A percentile compares a stretch with the other conserved stretches of the same genome.
phyloP scores from a whole-genome alignment of 2,797 vertebrate genomes.

The Danio albolineatus region DNA sequence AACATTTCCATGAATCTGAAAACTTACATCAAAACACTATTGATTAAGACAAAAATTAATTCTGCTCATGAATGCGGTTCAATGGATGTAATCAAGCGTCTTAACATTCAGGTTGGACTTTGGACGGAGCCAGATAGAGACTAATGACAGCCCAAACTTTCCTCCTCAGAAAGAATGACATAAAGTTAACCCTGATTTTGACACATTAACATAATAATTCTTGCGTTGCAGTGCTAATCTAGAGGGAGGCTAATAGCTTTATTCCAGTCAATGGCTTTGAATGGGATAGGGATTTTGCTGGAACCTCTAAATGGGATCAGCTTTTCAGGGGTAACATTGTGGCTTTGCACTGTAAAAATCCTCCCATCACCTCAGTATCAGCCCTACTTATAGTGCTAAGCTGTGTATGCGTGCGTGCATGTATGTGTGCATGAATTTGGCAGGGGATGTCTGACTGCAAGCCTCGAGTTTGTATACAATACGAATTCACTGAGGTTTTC shows the following conservation, averaged over 20 bases:
- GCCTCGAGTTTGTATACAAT: neutral
- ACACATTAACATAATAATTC: conserved; percentile 37
- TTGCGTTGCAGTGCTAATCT: conserved; percentile 37
- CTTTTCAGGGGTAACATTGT: conserved; percentile 28
- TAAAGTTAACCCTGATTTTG: conserved; percentile 37
- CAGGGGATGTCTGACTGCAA: neutral
- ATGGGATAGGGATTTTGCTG: conserved; percentile 39
- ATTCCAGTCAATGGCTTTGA: conserved; percentile 48
- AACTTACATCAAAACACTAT: neutral
- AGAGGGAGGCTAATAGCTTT: conserved; percentile 34
- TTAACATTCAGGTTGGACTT: conserved; percentile 54
- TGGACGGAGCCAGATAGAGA: conserved; percentile 54
- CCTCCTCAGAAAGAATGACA: conserved; percentile 17
- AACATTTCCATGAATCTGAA: neutral
- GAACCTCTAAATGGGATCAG: conserved; percentile 41
- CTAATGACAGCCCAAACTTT: conserved; percentile 27
- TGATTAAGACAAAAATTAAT: neutral
- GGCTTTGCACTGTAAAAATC: conserved; percentile 46
- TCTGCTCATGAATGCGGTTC: conserved; percentile 1
- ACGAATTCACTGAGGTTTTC: conserved; percentile 62
- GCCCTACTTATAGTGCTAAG: conserved; percentile 30
- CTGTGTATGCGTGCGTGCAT: conserved; percentile 5
- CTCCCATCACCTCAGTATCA: conserved; percentile 32
- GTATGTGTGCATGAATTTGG: conserved; percentile 2
- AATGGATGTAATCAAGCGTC: conserved; percentile 49